Conservation (phyloP, 2,113 vertebrate genomes). For the Cyprinodon brontotheroides region DNA sequence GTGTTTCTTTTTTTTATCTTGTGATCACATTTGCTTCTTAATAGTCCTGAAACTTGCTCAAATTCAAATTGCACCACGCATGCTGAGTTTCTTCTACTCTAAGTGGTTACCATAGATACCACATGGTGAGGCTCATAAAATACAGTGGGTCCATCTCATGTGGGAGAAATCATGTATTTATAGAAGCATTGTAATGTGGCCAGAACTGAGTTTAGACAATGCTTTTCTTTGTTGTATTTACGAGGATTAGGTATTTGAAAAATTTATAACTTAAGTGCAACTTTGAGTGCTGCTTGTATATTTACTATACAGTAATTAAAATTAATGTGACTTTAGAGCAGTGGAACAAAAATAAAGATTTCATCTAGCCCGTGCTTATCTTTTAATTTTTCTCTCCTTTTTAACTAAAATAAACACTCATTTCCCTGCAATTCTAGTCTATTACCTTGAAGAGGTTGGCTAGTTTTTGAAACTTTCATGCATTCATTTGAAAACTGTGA, state of each 20-base stretch:
- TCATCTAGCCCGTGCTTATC: not conserved
- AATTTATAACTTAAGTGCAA: not conserved
- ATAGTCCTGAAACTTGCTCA: slow-evolving; percentile 35
- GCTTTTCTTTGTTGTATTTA: slow-evolving; percentile 35
- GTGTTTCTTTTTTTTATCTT: slow-evolving; percentile 20
- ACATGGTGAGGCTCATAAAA: slow-evolving; percentile 69
- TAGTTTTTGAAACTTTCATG: slow-evolving; percentile 35
- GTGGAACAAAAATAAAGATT: not conserved
- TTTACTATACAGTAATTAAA: not conserved
- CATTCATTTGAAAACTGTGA: slow-evolving; percentile 40
- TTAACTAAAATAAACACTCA: not conserved
- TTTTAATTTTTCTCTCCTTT: not conserved
- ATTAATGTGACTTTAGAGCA: not conserved
- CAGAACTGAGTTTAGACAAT: slow-evolving; percentile 66
- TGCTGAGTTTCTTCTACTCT: slow-evolving; percentile 69
- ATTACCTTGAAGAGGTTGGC: slow-evolving; percentile 32
- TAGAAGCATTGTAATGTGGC: slow-evolving; percentile 67
- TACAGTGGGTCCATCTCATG: slow-evolving; percentile 74
- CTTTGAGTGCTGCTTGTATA: slow-evolving; percentile 23
- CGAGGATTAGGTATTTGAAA: slow-evolving; percentile 17
- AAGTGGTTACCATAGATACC: slow-evolving; percentile 78
- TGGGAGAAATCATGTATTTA: slow-evolving; percentile 74
- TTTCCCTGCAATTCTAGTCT: slow-evolving; percentile 2
- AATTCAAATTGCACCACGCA: slow-evolving; percentile 48
- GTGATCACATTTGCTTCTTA: slow-evolving; percentile 38